Conservation (phyloP, 1,140 invertebrate genomes). For the Anoplolepis gracilipes region DNA sequence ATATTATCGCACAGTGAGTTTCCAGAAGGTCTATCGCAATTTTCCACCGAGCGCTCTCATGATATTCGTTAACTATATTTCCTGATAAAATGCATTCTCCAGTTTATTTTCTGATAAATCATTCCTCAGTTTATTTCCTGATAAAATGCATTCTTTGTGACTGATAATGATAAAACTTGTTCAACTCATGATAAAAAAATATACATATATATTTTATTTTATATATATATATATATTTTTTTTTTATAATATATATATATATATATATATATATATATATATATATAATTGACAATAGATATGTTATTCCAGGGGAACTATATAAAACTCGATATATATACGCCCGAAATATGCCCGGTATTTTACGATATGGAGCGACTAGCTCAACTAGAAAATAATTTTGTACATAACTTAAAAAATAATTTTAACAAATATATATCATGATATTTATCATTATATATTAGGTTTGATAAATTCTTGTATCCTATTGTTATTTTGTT, state of each 20-base stretch:
- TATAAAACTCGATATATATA: conserved; percentile 8
- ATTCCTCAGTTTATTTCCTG: background rate
- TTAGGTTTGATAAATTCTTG: background rate
- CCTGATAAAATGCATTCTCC: background rate
- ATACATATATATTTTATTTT: no score
- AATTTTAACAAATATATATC: background rate
- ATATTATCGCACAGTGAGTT: background rate
- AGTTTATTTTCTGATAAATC: background rate
- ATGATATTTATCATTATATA: no score
- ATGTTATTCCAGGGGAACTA: background rate
- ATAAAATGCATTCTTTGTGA: background rate
- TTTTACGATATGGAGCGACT: background rate
- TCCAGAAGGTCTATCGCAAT: background rate
- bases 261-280: no score
- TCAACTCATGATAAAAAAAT: background rate
- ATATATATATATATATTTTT: no score
- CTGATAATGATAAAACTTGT: background rate
- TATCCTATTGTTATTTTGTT: no score
- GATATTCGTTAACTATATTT: background rate
- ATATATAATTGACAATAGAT: background rate
- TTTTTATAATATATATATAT: background rate
- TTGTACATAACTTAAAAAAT: background rate
- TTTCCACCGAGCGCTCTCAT: background rate
- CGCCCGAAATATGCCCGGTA: background rate
- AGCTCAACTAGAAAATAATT: background rate